Evolutionary conservation across 2,888 invertebrate species (phyloP), one percentile per base, ranked within the genome.

Genomic region (Lochmaea crataegi): DNA sequence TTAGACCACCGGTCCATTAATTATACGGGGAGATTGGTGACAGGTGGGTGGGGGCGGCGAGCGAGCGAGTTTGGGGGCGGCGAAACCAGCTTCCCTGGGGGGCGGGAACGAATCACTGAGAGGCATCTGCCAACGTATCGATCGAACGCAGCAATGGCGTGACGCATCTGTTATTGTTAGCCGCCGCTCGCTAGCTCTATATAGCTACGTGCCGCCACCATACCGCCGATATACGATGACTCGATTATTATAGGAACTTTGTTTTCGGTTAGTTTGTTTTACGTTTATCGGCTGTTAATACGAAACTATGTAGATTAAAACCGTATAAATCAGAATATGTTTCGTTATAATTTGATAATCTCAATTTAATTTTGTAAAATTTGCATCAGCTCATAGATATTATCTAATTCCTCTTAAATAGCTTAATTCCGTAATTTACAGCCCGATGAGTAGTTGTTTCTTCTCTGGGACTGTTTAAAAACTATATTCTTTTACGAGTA

Each of bases 1-100:
- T 86, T 83, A 80, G 84, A 86, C 86, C 86, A 83, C 86, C 82
- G 82, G 80, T 82, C 82, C 85, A 85, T 86, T 86, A 85, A 86
- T 86, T 86, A 85, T 81, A 78, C 79, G 80, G 81, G 82, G 78
- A 77, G 80, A 82, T 82, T 83, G 84, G 83, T 82, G 84, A 84
- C 83, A 84, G 80, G 80, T 75, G 75, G 74, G 79, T 77, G 80
- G 78, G 76, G 77, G 79, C 75, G 76, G 75, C 60, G 69, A 56
- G 65, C 48, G 38, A 16, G 60, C n/a, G n/a, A n/a, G n/a, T n/a
- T 18, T 56, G 68, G 75, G 76, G 75, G 78, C 76, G 77, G 77
- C 79, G 78, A 77, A 74, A 81, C 76, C 77, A 75, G 76, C 74
- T 77, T 78, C 77, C 77, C 74, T 78, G 79, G 78, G 53, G 81